These are phyloP conservation scores for Phymanthus crucifer DNA, from an alignment of 92 coral and sea anemone genomes.

Conservation along the genomic window DNA sequence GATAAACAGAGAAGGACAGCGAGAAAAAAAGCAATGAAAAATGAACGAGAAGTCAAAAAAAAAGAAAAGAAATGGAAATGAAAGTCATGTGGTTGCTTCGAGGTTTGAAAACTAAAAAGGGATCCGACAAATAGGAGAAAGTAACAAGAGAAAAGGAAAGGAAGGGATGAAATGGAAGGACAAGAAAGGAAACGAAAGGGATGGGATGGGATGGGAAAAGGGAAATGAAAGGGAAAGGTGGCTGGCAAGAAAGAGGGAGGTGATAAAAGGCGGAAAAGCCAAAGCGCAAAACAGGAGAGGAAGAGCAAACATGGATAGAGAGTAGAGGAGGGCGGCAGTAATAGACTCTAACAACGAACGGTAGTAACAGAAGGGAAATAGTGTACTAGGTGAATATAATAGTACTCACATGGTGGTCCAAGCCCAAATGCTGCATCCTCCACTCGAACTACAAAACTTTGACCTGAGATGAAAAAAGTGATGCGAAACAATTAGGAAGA, in stretches of 20 bases:
- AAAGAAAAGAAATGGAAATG: no score
- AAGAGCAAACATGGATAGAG: not conserved
- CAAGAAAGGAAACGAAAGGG: no score
- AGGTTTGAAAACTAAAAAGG: no score
- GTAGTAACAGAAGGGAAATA: not conserved
- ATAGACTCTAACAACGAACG: not conserved
- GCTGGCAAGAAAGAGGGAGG: not conserved
- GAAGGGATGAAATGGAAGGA: not conserved
- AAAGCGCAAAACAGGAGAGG: not conserved
- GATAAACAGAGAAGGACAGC: no score
- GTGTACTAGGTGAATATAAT: not conserved
- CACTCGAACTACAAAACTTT: conserved; percentile 33
- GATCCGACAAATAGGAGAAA: no score
- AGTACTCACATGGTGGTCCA: conserved; percentile 58
- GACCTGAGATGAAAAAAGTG: conserved; percentile 7
- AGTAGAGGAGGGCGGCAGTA: not conserved
- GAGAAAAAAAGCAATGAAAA: no score
- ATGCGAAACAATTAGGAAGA: not conserved
- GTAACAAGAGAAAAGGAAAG: no score
- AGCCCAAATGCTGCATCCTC: conserved; percentile 50
- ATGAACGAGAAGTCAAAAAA: no score
- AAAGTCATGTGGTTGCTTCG: no score
- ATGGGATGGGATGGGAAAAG: no score
- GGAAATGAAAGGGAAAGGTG: no score
- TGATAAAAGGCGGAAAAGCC: not conserved